Evolutionary conservation across 2,888 invertebrate genomes (phyloP), one percentile per base, ranked within the genome.

Genomic region (Thymelicus sylvestris): DNA sequence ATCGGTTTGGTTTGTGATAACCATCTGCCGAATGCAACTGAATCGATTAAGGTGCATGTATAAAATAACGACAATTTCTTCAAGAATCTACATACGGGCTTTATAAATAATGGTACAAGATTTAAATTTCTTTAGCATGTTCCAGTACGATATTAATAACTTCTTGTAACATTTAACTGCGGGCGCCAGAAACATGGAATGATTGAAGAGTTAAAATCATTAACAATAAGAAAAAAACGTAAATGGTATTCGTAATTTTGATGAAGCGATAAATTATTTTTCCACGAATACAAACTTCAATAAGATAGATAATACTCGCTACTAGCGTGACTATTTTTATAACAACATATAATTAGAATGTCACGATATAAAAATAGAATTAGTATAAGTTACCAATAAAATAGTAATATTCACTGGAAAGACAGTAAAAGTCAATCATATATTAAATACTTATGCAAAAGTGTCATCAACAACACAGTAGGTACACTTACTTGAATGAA

Each of bases 11-110:
- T 76, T 74, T 69, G 62, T 73, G 78, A 77, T 77, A 76, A 73
- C 73, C 69, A 77, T 79, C 77, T 70, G 67, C 73, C 75, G 77
- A 77, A 73, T 75, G 76, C 75, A 74, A 66, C 66, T 67, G 74
- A 78, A 77, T 77, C 76, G 76, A 76, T 75, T 75, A 74, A 73
- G 47, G 41, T 64, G 12, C 64, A 24, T n/a, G 64, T 39, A 65
- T 65, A 50, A 65, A 65, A 38, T 59, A 63, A 57, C 47, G 31
- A 38, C 7, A 24, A 24, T 19, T 63, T 47, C 7, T 7, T 15
- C 4, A 15, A 44, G 13, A 8, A 19, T 39, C 24, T 19, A 31
- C 13, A 50, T 48, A 31, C 38, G 38, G 39, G 7, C 63, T 68
- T 68, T 69, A 57, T 69, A 19, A 38, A 38, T 48, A 60, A 65